Conservation (phyloP, 2,888 invertebrate species). For the Neoscelio sp. region DNA sequence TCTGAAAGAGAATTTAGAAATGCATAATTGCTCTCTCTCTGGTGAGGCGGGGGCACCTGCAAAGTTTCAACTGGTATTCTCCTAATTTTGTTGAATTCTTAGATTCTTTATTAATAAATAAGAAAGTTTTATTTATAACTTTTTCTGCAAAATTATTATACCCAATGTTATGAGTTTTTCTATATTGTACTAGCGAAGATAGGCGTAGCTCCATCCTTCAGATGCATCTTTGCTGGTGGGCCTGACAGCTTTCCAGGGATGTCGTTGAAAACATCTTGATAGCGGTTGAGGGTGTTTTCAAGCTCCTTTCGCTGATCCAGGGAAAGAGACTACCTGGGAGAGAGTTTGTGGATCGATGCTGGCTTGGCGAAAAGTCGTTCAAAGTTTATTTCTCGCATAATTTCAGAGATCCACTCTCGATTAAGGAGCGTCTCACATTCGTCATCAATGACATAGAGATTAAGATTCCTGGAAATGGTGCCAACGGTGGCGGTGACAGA, state of each 20-base stretch:
- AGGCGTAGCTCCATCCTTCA: not conserved
- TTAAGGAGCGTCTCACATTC: constrained; percentile 4
- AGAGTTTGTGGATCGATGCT: not conserved
- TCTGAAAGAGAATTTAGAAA: too few species aligned
- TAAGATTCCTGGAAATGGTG: constrained; percentile 2
- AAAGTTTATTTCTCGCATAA: constrained; percentile 13
- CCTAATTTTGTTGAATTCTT: too few species aligned
- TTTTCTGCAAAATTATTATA: too few species aligned
- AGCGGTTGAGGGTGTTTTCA: not conserved
- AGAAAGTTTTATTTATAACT: too few species aligned
- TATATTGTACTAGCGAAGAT: too few species aligned
- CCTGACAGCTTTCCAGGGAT: constrained; percentile 14
- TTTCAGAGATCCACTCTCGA: not conserved
- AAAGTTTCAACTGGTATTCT: too few species aligned
- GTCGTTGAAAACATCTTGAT: constrained; percentile 22
- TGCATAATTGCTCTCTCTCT: too few species aligned
- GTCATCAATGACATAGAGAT: constrained; percentile 14
- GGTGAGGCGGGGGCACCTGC: too few species aligned
- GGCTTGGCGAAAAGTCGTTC: not conserved
- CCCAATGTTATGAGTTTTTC: too few species aligned
- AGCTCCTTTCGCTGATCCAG: not conserved
- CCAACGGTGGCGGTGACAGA: too few species aligned
- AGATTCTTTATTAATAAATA: too few species aligned
- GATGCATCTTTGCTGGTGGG: constrained; percentile 7
- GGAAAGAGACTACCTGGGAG: too few species aligned